Percentiles rank a stretch among this genome's conserved stretches.
Conservation (phyloP, 2,113 vertebrate genomes). For the Pterophyllum scalare region DNA sequence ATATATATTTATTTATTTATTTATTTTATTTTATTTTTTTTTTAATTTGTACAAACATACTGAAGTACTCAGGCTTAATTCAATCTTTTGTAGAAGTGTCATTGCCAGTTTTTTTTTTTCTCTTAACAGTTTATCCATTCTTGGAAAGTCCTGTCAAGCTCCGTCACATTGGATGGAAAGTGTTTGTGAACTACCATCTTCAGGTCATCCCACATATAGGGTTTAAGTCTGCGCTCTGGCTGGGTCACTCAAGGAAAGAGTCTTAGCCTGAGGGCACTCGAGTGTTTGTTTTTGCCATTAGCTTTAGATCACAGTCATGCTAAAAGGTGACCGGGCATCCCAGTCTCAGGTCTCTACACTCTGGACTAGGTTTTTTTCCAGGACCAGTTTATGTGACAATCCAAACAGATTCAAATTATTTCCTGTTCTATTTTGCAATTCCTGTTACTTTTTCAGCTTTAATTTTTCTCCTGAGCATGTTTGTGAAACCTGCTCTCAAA, state of each 20-base stretch:
- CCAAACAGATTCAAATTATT: neutral
- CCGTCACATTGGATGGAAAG: neutral
- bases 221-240: neutral
- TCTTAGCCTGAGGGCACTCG: neutral
- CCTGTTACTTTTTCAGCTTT: neutral
- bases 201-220: neutral
- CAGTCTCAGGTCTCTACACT: neutral
- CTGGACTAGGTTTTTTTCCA: neutral
- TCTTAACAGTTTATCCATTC: conserved; percentile 3
- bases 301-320: too few species aligned
- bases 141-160: neutral
- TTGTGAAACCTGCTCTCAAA: neutral
- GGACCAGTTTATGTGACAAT: neutral
- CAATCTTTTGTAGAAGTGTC: too few species aligned
- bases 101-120: too few species aligned
- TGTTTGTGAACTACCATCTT: neutral
- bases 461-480: neutral
- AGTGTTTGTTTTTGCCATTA: neutral
- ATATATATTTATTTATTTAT: too few species aligned
- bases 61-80: neutral
- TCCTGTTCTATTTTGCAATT: neutral
- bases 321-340: neutral
- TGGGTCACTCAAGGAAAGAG: neutral
- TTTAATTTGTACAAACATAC: too few species aligned
- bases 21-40: too few species aligned